Evolutionary conservation across 2,113 vertebrate genomes (phyloP).

Genomic region (Actenoides hombroni): DNA sequence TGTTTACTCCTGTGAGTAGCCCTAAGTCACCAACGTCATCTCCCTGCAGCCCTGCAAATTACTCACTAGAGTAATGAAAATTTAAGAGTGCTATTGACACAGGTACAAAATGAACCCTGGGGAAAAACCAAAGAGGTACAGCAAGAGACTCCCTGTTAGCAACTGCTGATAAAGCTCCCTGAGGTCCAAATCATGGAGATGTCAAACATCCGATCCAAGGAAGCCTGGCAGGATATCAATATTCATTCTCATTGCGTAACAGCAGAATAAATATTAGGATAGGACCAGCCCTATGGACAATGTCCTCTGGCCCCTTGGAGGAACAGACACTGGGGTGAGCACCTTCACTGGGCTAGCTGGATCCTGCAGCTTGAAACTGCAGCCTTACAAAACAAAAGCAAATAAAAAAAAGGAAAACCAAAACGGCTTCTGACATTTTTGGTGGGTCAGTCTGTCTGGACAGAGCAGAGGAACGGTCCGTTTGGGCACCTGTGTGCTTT

Average conservation of each 20-base stretch:
- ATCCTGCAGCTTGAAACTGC: background rate
- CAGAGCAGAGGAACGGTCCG: background rate
- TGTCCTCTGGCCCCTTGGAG: background rate
- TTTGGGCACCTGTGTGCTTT: background rate
- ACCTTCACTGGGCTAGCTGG: background rate
- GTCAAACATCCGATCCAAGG: background rate
- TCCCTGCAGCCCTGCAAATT: background rate
- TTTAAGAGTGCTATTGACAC: background rate
- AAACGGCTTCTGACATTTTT: background rate
- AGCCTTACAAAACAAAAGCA: background rate
- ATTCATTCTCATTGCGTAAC: background rate
- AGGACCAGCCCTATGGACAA: background rate
- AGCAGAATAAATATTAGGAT: background rate
- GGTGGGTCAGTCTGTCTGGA: background rate
- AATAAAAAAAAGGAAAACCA: background rate
- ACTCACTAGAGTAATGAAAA: conserved; percentile 10
- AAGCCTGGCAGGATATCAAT: background rate
- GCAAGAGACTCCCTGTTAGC: background rate
- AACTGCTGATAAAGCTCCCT: background rate
- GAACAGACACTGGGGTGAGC: background rate
- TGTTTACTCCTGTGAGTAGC: background rate
- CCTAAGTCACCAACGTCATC: background rate
- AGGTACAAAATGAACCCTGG: background rate
- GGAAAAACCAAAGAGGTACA: background rate
- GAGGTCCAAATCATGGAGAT: background rate